Evolutionary conservation across 1,140 invertebrate genomes (phyloP).

Genomic region (Drosophila pseudoananassae): DNA sequence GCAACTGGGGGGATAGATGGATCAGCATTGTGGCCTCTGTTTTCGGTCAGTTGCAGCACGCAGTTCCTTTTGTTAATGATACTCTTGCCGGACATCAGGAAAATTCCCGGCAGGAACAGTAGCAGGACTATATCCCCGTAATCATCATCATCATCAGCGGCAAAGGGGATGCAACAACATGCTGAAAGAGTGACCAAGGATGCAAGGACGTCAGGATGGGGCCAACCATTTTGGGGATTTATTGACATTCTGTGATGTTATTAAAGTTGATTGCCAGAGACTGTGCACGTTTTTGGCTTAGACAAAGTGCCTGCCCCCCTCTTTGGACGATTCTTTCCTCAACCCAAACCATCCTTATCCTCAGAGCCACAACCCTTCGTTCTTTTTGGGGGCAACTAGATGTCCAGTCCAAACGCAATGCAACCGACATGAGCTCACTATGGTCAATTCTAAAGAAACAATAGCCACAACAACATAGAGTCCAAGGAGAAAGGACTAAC

Average conservation of each 20-base stretch:
- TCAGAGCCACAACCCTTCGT: neutral
- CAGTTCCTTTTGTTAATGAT: conserved; percentile 81
- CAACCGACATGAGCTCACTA: conserved; percentile 45
- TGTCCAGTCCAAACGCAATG: conserved; percentile 35
- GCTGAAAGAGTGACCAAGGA: conserved; percentile 11
- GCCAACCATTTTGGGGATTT: conserved; percentile 76
- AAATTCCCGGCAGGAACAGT: conserved; percentile 40
- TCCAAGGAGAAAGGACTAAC: conserved; percentile 4
- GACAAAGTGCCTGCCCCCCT: conserved; percentile 48
- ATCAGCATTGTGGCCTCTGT: conserved; percentile 24
- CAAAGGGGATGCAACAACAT: conserved; percentile 47
- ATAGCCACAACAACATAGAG: conserved; percentile 48
- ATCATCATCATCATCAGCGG: conserved; percentile 50
- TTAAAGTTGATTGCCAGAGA: conserved; percentile 82
- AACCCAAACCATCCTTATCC: conserved; percentile 23
- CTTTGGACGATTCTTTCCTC: conserved; percentile 11
- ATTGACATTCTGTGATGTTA: conserved; percentile 83
- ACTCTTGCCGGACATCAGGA: conserved; percentile 71
- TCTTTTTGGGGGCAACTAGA: conserved; percentile 38
- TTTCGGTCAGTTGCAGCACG: conserved; percentile 69
- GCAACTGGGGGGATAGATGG: conserved; percentile 10
- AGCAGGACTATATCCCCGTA: conserved; percentile 7
- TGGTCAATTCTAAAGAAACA: conserved; percentile 77
- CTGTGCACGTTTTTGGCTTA: conserved; percentile 78
- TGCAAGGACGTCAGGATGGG: conserved; percentile 28